Percentiles rank a stretch among this genome's conserved stretches.
Conservation (phyloP, 1,140 invertebrate species). For the Liolophura sinensis region DNA sequence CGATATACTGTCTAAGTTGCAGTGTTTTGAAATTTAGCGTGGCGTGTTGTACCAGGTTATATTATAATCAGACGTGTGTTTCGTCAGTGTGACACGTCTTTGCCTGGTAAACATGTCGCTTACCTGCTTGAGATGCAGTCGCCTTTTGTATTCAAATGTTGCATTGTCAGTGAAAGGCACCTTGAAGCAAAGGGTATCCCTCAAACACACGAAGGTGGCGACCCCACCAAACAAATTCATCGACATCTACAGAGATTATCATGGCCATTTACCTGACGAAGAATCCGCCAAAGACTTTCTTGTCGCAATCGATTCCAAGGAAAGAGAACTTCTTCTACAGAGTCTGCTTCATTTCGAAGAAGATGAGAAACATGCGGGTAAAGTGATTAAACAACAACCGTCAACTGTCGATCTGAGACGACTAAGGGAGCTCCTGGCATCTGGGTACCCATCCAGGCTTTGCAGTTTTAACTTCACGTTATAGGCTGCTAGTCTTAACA, state of each 20-base stretch:
- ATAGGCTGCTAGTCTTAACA: not conserved
- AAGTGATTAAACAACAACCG: not conserved
- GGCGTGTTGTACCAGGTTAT: not conserved
- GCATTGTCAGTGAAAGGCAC: not conserved
- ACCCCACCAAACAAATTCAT: conserved; percentile 16
- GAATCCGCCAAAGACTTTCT: conserved; percentile 48
- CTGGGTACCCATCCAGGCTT: too few relatives aligned
- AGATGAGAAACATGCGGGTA: conserved; percentile 14
- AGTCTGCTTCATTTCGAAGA: conserved; percentile 44
- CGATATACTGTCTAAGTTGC: too few relatives aligned
- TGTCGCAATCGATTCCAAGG: conserved; percentile 38
- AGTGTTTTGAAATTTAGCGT: too few relatives aligned
- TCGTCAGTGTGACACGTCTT: not conserved
- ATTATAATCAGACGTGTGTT: conserved; percentile 8
- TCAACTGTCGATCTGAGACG: too few relatives aligned
- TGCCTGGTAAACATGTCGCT: not conserved
- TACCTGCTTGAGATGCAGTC: not conserved
- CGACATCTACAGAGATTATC: conserved; percentile 24
- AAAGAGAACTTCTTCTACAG: conserved; percentile 43
- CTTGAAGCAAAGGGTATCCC: conserved; percentile 13
- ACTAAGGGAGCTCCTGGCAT: too few relatives aligned
- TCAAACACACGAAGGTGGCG: conserved; percentile 19
- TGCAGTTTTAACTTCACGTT: not conserved
- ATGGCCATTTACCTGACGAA: conserved; percentile 22
- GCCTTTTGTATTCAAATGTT: not conserved